Percentiles rank a stretch among this genome's conserved stretches.
Conservation (phyloP, 2,888 invertebrate species). For the Nephrocerus scutellatus region DNA sequence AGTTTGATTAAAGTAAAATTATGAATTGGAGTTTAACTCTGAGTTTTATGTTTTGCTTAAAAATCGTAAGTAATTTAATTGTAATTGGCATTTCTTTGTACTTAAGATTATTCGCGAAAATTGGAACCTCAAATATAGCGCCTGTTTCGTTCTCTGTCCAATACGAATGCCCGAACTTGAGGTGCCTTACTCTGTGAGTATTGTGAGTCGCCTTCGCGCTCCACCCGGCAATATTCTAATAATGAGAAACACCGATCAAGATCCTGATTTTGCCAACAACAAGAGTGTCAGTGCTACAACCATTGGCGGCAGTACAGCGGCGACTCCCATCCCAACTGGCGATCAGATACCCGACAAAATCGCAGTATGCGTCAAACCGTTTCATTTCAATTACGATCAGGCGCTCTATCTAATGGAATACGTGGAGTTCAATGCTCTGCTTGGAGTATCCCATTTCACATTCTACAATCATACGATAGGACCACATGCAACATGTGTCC, state of each 20-base stretch:
- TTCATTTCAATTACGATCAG: constrained; percentile 83
- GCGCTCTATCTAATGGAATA: constrained; percentile 80
- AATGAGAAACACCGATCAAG: constrained; percentile 55
- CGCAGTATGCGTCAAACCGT: constrained; percentile 83
- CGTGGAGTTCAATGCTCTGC: constrained; percentile 74
- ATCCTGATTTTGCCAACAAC: constrained; percentile 38
- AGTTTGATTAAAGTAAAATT: too few species aligned
- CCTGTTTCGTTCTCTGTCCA: constrained; percentile 80
- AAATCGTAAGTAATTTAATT: too few species aligned
- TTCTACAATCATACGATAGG: constrained; percentile 88
- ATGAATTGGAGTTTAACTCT: too few species aligned
- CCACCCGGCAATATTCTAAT: constrained; percentile 60
- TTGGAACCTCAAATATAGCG: constrained; percentile 89
- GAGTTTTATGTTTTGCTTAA: too few species aligned
- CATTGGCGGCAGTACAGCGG: not conserved
- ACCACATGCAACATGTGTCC: constrained; percentile 66
- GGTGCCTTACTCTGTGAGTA: constrained; percentile 62
- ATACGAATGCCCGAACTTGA: constrained; percentile 55
- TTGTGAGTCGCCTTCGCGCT: constrained; percentile 56
- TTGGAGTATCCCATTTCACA: constrained; percentile 82
- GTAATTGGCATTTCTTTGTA: constrained; percentile 19
- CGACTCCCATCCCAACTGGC: constrained; percentile 29
- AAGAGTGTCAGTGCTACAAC: constrained; percentile 5
- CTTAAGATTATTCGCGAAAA: constrained; percentile 77
- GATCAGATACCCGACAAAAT: constrained; percentile 51